phyloP scores from a whole-genome alignment of 2,113 vertebrate genomes.

The Syngnathoides biaculeatus region DNA sequence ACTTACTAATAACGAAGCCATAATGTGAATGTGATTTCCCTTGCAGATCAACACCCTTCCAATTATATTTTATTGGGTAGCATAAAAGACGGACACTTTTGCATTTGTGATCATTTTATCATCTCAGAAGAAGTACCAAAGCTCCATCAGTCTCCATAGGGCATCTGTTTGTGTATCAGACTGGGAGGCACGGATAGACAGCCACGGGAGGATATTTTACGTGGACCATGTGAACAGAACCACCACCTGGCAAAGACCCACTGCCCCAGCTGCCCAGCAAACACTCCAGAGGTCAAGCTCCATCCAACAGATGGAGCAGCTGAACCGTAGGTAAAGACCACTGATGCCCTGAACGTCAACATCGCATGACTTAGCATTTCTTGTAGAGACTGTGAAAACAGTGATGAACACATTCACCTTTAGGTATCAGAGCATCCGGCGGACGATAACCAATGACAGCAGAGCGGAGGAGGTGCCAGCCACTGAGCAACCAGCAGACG shows the following conservation, averaged over 20 bases:
- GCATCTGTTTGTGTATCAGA: conserved; percentile 60
- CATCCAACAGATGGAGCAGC: conserved; percentile 94
- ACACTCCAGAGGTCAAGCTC: conserved; percentile 90
- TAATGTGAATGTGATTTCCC: too few relatives aligned
- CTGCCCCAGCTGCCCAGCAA: conserved; percentile 83
- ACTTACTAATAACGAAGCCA: too few relatives aligned
- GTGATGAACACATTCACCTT: conserved; percentile 1
- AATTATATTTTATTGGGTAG: too few relatives aligned
- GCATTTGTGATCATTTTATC: too few relatives aligned
- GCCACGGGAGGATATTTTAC: conserved; percentile 90
- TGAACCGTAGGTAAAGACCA: conserved; percentile 83
- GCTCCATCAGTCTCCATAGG: not conserved
- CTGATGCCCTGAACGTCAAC: not conserved
- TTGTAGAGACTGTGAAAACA: not conserved
- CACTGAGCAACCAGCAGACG: conserved; percentile 60
- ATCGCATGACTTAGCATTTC: not conserved
- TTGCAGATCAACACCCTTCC: too few relatives aligned
- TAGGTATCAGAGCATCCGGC: conserved; percentile 96
- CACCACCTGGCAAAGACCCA: conserved; percentile 91
- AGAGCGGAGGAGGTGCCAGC: conserved; percentile 77
- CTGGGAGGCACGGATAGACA: conserved; percentile 96
- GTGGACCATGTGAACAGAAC: conserved; percentile 94
- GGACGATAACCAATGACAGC: conserved; percentile 90
- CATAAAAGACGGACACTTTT: too few relatives aligned
- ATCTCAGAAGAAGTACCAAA: not conserved